phyloP scores from a whole-genome alignment of 2,113 vertebrate genomes.

The Lates calcarifer region DNA sequence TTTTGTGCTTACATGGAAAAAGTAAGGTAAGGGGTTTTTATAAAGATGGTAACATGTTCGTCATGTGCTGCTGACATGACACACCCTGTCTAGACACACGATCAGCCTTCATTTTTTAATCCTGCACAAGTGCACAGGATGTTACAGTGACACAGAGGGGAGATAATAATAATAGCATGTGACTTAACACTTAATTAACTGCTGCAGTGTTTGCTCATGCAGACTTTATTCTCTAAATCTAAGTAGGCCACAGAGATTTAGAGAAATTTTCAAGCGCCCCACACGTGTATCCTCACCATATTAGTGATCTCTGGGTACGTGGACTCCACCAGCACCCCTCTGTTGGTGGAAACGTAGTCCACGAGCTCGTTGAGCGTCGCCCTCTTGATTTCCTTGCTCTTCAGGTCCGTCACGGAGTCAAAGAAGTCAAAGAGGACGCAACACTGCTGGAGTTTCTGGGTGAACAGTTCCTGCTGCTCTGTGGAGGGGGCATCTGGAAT shows the following conservation, averaged over 20 bases:
- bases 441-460: slow-evolving; percentile 97
- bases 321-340: slow-evolving; percentile 95
- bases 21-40: not conserved
- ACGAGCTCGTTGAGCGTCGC: slow-evolving; percentile 96
- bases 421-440: slow-evolving; percentile 97
- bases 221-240: not conserved
- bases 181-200: not conserved
- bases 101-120: slow-evolving; percentile 52
- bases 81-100: slow-evolving; percentile 58
- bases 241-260: not conserved
- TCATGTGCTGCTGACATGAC: slow-evolving; percentile 33
- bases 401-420: slow-evolving; percentile 96
- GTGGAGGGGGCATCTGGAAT: slow-evolving; percentile 91
- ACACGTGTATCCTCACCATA: slow-evolving; percentile 88
- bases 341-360: slow-evolving; percentile 97
- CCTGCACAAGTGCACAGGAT: slow-evolving; percentile 38
- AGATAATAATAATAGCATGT: slow-evolving; percentile 25
- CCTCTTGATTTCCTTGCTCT: slow-evolving; percentile 99
- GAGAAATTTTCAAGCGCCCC: not conserved
- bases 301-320: slow-evolving; percentile 95
- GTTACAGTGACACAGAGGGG: slow-evolving; percentile 20
- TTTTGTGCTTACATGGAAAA: not conserved
- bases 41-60: slow-evolving; percentile 10
- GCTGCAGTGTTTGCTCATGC: not conserved
- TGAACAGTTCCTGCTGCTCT: slow-evolving; percentile 96